Conservation (phyloP, 2,113 vertebrate genomes). For the Calonectris borealis region DNA sequence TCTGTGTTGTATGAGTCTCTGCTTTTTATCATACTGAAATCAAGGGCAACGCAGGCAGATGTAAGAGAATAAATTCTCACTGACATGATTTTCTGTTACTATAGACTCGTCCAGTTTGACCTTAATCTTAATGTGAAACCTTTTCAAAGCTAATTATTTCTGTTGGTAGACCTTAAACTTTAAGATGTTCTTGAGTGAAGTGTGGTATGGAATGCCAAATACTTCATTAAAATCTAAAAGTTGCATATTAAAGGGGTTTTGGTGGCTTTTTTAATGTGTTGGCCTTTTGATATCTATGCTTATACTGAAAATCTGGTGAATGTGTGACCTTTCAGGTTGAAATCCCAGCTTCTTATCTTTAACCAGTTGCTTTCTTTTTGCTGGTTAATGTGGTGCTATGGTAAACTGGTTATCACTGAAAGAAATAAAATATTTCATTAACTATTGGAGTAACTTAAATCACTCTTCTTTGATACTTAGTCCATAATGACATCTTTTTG, state of each 20-base stretch:
- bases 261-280: neutral
- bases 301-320: neutral
- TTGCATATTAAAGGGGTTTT: neutral
- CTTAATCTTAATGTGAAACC: neutral
- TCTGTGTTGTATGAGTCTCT: neutral
- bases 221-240: neutral
- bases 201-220: neutral
- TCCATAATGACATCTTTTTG: neutral
- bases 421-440: neutral
- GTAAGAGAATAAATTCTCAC: neutral
- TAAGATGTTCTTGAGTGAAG: neutral
- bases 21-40: neutral
- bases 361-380: neutral
- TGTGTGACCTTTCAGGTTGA: neutral
- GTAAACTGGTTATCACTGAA: neutral
- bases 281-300: neutral
- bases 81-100: neutral
- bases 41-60: neutral
- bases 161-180: neutral
- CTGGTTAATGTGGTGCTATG: neutral
- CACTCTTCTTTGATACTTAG: neutral
- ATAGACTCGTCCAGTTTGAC: neutral
- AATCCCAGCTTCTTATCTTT: neutral
- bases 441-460: neutral
- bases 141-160: neutral